Percentiles rank a stretch among this genome's conserved stretches.
These are phyloP conservation scores for Holotrichia oblita DNA, from an alignment of 1,140 invertebrate genomes.

Conservation along the genomic window DNA sequence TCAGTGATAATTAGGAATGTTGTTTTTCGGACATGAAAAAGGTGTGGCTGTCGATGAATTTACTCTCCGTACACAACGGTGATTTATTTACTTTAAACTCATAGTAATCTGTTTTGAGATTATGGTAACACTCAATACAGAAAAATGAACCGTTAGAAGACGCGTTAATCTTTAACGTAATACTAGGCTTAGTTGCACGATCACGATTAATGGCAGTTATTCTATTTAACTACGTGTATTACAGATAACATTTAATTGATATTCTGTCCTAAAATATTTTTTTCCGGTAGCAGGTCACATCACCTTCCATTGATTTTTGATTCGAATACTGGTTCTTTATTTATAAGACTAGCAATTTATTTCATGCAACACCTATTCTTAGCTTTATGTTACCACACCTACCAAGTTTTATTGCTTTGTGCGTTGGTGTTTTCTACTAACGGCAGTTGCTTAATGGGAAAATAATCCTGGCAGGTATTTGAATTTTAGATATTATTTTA, in stretches of 20 bases:
- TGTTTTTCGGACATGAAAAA: not conserved
- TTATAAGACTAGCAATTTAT: too few relatives aligned
- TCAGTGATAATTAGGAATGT: not conserved
- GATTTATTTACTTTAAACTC: constrained; percentile 33
- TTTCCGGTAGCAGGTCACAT: too few relatives aligned
- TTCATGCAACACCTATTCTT: too few relatives aligned
- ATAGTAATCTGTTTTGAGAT: not conserved
- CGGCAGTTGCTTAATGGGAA: too few relatives aligned
- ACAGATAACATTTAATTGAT: not conserved
- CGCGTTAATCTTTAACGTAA: not conserved
- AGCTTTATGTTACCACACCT: too few relatives aligned
- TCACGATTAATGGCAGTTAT: not conserved
- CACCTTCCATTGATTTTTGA: too few relatives aligned
- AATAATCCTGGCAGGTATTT: too few relatives aligned
- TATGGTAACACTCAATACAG: not conserved
- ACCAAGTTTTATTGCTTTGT: too few relatives aligned
- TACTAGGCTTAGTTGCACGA: not conserved
- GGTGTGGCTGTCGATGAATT: constrained; percentile 2
- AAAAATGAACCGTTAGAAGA: not conserved
- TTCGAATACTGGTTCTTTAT: too few relatives aligned
- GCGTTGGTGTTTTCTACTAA: too few relatives aligned
- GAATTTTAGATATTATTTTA: too few relatives aligned
- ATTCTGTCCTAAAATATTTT: not conserved
- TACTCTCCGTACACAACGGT: not conserved
- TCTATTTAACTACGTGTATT: not conserved